Conservation (phyloP, 2,888 invertebrate species). For the Amaurobius ferox region DNA sequence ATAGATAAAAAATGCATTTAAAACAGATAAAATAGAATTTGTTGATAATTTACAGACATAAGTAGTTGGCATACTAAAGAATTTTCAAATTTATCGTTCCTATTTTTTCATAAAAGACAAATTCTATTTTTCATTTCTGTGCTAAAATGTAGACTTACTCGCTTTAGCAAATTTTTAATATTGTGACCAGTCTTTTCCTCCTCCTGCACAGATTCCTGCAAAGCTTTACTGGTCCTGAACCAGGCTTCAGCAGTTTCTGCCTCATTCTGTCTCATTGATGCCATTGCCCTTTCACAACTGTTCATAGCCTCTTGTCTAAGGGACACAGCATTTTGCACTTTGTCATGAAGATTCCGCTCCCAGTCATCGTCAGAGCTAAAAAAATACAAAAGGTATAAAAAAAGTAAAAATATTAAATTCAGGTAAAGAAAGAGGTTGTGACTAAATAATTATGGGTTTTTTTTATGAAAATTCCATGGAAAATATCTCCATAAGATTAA, state of each 20-base stretch:
- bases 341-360: constrained; percentile 38
- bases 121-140: no score
- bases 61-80: no score
- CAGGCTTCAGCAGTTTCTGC: constrained; percentile 26
- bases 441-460: no score
- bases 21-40: no score
- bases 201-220: constrained; percentile 37
- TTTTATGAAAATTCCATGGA: no score
- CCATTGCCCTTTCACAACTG: background rate
- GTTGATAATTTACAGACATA: no score
- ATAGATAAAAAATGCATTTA: no score
- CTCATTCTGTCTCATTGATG: background rate
- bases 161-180: constrained; percentile 21
- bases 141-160: background rate
- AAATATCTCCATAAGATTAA: no score
- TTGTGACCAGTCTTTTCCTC: constrained; percentile 28
- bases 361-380: constrained; percentile 53
- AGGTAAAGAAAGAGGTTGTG: no score
- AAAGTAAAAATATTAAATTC: no score
- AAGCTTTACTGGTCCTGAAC: constrained; percentile 29
- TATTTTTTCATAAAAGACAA: no score
- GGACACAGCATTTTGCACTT: constrained; percentile 28
- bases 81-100: no score
- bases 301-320: constrained; percentile 23
- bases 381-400: background rate